phyloP scores from a whole-genome alignment of 2,797 vertebrate species.

The Tiaroga cobitis region DNA sequence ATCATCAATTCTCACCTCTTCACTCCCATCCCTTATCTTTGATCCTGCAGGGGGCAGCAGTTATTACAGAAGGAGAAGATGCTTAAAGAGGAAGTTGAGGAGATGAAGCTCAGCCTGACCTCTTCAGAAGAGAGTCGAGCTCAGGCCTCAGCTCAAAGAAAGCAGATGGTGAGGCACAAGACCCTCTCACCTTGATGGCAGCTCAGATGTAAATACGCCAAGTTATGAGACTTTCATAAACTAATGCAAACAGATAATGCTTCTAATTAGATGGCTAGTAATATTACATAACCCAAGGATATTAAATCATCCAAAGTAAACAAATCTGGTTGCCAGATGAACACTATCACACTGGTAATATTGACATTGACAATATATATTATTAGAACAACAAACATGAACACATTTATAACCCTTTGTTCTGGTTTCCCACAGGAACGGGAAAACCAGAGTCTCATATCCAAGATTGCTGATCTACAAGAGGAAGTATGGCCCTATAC shows the following conservation, averaged over 20 bases:
- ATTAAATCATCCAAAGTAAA: slow-evolving; percentile 12
- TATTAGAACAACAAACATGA: background rate
- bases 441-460: slow-evolving; percentile 85
- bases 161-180: slow-evolving; percentile 79
- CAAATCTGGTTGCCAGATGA: background rate
- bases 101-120: slow-evolving; percentile 83
- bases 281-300: background rate
- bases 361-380: background rate
- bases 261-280: background rate
- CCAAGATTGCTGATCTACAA: slow-evolving; percentile 84
- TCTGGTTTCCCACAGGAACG: slow-evolving; percentile 76
- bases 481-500: slow-evolving; percentile 82
- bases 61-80: slow-evolving; percentile 81
- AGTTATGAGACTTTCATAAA: slow-evolving; percentile 5
- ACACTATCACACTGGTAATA: background rate
- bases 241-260: slow-evolving; percentile 14
- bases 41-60: slow-evolving; percentile 80
- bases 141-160: slow-evolving; percentile 77
- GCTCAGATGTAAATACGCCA: background rate
- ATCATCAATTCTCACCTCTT: background rate
- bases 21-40: background rate
- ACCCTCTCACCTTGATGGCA: background rate
- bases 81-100: slow-evolving; percentile 91
- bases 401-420: background rate
- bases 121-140: slow-evolving; percentile 82